Percentiles rank a stretch among this genome's conserved stretches.
These are phyloP conservation scores for Drosophila conformis DNA, from an alignment of 2,888 invertebrate species.

Conservation along the genomic window DNA sequence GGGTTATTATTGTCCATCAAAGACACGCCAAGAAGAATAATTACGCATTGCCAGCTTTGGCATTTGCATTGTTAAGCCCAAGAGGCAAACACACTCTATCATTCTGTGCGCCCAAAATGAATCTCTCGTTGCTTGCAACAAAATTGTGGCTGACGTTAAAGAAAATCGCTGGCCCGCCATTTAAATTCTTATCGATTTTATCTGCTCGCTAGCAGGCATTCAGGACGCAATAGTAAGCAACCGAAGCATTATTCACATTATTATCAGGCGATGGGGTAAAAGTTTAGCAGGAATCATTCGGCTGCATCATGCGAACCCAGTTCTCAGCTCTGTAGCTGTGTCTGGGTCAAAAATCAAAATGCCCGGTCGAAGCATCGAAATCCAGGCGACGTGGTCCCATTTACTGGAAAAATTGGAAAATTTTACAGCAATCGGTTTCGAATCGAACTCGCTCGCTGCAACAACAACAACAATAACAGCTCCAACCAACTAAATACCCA, in stretches of 20 bases:
- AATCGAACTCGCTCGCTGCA: conserved; percentile 37
- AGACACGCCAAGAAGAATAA: neutral
- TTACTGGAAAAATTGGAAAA: conserved; percentile 41
- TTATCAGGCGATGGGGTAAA: conserved; percentile 1
- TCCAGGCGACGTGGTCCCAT: neutral
- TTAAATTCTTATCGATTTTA: conserved; percentile 79
- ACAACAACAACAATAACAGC: conserved; percentile 4
- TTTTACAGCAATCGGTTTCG: conserved; percentile 34
- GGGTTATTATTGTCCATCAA: neutral
- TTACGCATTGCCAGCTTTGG: neutral
- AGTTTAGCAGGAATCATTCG: conserved; percentile 11
- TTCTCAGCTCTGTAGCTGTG: conserved; percentile 4
- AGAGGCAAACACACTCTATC: neutral
- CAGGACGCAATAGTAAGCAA: conserved; percentile 47
- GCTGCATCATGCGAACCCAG: conserved; percentile 34
- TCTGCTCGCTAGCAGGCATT: conserved; percentile 62
- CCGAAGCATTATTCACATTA: conserved; percentile 1
- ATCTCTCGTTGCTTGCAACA: neutral
- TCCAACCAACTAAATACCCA: conserved; percentile 11
- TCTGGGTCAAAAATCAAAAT: conserved; percentile 33
- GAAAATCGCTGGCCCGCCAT: conserved; percentile 27
- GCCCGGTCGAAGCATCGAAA: neutral
- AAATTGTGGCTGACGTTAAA: neutral
- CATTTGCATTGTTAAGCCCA: neutral
- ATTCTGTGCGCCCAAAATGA: neutral